phyloP scores from a whole-genome alignment of 2,888 invertebrate genomes.

The Micropterix aruncella region DNA sequence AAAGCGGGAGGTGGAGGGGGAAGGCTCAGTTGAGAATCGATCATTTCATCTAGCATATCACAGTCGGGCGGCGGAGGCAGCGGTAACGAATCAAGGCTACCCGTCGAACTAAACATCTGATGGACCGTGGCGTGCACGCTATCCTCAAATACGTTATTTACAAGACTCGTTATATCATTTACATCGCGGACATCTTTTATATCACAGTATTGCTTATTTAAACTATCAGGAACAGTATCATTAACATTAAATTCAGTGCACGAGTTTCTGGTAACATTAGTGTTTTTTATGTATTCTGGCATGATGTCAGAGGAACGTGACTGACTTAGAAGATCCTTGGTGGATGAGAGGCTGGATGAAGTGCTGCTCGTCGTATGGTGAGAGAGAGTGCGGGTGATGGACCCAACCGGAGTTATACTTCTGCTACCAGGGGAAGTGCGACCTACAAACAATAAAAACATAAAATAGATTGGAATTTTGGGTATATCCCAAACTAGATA shows the following conservation, averaged over 20 bases:
- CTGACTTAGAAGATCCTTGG: not conserved
- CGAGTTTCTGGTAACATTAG: not conserved
- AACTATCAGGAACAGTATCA: not conserved
- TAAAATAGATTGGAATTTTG: no score
- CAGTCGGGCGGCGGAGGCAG: slow-evolving; percentile 55
- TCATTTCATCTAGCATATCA: slow-evolving; percentile 31
- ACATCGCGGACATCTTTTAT: not conserved
- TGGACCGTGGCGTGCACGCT: slow-evolving; percentile 16
- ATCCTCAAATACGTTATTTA: not conserved
- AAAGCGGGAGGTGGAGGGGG: slow-evolving; percentile 59
- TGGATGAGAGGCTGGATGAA: not conserved
- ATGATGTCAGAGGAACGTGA: no score
- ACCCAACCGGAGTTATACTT: not conserved
- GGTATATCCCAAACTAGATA: no score
- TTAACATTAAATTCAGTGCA: not conserved
- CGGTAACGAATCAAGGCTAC: slow-evolving; percentile 68
- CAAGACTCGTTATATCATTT: not conserved
- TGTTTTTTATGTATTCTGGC: no score
- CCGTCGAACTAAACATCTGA: slow-evolving; percentile 55
- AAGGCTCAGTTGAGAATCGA: slow-evolving; percentile 59
- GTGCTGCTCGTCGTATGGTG: not conserved
- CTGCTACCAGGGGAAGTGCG: not conserved
- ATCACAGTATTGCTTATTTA: not conserved
- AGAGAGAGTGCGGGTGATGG: not conserved
- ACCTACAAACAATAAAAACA: no score